phyloP scores from a whole-genome alignment of 2,797 vertebrate species.

The Mormyrus hasselquistii region DNA sequence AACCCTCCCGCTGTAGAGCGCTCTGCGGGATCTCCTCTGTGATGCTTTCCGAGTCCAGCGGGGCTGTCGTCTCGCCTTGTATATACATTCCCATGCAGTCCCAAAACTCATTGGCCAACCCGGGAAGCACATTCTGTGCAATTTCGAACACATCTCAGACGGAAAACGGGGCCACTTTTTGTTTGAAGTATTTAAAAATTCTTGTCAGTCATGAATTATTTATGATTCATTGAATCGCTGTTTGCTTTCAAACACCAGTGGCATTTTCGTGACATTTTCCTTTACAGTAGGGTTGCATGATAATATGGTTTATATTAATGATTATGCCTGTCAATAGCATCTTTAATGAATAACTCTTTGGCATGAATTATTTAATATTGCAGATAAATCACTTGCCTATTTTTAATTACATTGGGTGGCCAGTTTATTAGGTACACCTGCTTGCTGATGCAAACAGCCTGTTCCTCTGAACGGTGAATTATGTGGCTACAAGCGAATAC shows the following conservation, averaged over 20 bases:
- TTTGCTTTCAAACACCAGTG: constrained; percentile 14
- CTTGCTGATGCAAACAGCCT: neutral
- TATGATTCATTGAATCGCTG: constrained; percentile 12
- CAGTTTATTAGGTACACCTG: neutral
- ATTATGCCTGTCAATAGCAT: constrained; percentile 8
- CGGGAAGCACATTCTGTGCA: neutral
- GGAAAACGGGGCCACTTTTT: neutral
- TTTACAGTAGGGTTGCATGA: constrained; percentile 18
- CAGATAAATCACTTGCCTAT: neutral
- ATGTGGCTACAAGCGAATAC: neutral
- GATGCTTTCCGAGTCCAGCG: neutral
- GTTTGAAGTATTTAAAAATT: constrained; percentile 18
- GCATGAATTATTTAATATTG: constrained; percentile 1
- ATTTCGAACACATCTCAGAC: neutral
- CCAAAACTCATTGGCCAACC: neutral
- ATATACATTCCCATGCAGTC: neutral
- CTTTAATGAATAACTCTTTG: neutral
- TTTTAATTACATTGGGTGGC: constrained; percentile 5
- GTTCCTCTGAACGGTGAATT: neutral
- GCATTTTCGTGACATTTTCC: constrained; percentile 17
- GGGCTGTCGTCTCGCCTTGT: neutral
- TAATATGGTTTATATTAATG: constrained; percentile 13
- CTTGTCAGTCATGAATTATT: constrained; percentile 13
- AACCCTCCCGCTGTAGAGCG: neutral
- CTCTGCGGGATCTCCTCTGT: neutral